phyloP scores from a whole-genome alignment of 2,113 vertebrate genomes.

The Agelaius tricolor region DNA sequence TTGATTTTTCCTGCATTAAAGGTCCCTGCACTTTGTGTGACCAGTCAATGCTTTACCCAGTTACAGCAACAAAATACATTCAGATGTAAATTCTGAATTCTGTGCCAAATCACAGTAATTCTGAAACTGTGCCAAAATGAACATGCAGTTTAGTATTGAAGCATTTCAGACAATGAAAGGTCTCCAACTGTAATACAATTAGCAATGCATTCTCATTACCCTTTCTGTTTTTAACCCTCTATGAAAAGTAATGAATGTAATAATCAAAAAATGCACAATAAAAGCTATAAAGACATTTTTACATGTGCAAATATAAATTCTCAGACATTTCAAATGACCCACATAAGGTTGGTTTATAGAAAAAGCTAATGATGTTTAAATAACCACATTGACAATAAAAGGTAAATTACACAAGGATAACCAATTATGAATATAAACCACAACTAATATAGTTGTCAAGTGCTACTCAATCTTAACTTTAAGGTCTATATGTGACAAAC shows the following conservation, averaged over 20 bases:
- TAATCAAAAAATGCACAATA: not conserved
- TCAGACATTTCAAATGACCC: not conserved
- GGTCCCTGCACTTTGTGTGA: not conserved
- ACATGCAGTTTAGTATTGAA: not conserved
- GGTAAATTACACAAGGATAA: not conserved
- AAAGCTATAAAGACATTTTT: not conserved
- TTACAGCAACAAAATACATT: not conserved
- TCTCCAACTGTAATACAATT: not conserved
- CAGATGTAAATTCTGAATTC: not conserved
- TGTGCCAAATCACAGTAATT: not conserved
- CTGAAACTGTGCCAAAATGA: not conserved
- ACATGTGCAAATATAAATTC: not conserved
- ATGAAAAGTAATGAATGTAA: not conserved
- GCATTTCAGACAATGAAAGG: not conserved
- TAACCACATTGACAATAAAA: not conserved
- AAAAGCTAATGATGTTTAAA: not conserved
- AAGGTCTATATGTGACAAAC: not conserved
- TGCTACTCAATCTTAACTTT: not conserved
- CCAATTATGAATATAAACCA: not conserved
- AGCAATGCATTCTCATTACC: not conserved
- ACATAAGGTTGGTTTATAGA: not conserved
- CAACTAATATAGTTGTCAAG: not conserved
- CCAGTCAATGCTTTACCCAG: not conserved
- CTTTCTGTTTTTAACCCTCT: not conserved
- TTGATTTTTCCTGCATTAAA: not conserved